These are phyloP conservation scores for Galaxias olidus DNA, from an alignment of 2,797 vertebrate species.

Conservation along the genomic window DNA sequence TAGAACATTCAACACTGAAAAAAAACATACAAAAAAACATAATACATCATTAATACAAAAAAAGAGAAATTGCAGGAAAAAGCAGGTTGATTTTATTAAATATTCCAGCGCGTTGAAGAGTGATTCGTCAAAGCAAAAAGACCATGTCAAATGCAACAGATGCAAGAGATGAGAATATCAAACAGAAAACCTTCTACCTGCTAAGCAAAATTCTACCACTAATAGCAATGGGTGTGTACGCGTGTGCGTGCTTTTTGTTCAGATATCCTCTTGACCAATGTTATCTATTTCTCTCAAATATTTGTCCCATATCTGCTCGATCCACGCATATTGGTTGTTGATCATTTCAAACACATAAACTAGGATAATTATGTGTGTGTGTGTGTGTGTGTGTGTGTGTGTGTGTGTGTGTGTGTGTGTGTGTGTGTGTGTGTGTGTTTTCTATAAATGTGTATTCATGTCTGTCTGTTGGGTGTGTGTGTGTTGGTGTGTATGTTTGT, in stretches of 20 bases:
- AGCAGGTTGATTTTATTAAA: conserved; percentile 43
- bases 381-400: conserved; percentile 24
- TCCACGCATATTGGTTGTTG: too few relatives aligned
- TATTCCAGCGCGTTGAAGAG: conserved; percentile 42
- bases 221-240: conserved; percentile 6
- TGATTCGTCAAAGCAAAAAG: conserved; percentile 29
- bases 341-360: neutral
- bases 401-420: conserved; percentile 34
- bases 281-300: conserved; percentile 17
- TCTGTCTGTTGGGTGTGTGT: neutral
- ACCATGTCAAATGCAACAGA: conserved; percentile 30
- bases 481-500: conserved; percentile 6
- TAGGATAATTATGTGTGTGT: conserved; percentile 23
- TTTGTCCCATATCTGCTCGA: conserved; percentile 45
- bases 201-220: conserved; percentile 35
- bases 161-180: conserved; percentile 27
- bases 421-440: conserved; percentile 21
- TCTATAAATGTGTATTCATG: neutral
- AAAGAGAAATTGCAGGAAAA: conserved; percentile 43
- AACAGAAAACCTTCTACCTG: conserved; percentile 18
- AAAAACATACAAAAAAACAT: conserved; percentile 54
- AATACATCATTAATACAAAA: conserved; percentile 53
- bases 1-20: conserved; percentile 65
- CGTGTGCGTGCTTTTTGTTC: neutral
- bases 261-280: neutral